Conservation (phyloP, 2,888 invertebrate species). For the Melanostoma scalare region DNA sequence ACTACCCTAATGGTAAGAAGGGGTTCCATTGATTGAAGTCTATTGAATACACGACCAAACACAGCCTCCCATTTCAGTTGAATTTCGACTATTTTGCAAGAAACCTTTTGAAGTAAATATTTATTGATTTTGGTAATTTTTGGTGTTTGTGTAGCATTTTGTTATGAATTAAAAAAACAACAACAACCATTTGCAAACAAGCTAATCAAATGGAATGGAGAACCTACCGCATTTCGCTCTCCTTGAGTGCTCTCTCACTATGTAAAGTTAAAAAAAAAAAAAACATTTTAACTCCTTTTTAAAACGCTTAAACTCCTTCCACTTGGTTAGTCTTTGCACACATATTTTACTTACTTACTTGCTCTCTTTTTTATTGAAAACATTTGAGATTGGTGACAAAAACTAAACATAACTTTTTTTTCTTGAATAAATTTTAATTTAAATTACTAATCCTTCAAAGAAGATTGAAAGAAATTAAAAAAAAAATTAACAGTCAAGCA, state of each 20-base stretch:
- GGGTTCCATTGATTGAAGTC: neutral
- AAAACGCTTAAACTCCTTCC: constrained; percentile 56
- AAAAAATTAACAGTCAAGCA: constrained; percentile 45
- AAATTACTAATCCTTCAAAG: constrained; percentile 64
- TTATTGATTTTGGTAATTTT: constrained; percentile 74
- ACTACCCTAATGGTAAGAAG: constrained; percentile 33
- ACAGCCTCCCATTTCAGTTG: constrained; percentile 59
- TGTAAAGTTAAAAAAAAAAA: neutral
- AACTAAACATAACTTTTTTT: constrained; percentile 66
- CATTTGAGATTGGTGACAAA: constrained; percentile 73
- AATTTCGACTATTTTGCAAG: constrained; percentile 68
- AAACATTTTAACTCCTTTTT: neutral
- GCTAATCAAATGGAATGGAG: constrained; percentile 58
- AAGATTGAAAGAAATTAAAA: constrained; percentile 25
- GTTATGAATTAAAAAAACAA: constrained; percentile 75
- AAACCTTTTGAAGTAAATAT: constrained; percentile 70
- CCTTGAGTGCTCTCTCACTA: neutral
- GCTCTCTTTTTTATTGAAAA: constrained; percentile 73
- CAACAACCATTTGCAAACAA: constrained; percentile 56
- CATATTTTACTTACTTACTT: constrained; percentile 67
- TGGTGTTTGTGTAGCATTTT: constrained; percentile 80
- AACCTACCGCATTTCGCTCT: constrained; percentile 23
- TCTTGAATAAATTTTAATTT: constrained; percentile 45
- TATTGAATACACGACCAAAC: neutral
- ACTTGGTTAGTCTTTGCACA: constrained; percentile 57